Conservation (phyloP, 1,140 invertebrate species). For the Psix sp. region DNA sequence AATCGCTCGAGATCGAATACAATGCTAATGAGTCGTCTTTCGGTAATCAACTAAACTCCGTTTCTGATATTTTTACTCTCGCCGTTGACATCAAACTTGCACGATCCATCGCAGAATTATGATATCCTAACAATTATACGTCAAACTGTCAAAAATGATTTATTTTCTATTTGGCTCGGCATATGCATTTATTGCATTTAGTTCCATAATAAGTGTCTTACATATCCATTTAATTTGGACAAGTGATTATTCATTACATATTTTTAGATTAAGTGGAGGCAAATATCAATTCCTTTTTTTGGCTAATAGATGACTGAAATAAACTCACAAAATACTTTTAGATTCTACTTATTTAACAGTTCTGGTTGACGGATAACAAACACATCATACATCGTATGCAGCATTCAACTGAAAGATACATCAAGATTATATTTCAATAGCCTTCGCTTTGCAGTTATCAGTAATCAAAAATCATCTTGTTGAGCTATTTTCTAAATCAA, state of each 20-base stretch:
- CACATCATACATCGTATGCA: conserved; percentile 48
- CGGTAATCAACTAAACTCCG: conserved; percentile 54
- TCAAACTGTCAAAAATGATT: conserved; percentile 61
- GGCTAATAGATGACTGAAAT: conserved; percentile 53
- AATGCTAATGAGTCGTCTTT: conserved; percentile 59
- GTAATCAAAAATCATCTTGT: conserved; percentile 42
- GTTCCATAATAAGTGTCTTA: conserved; percentile 59
- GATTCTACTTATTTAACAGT: conserved; percentile 44
- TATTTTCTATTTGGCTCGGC: conserved; percentile 58
- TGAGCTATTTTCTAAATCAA: too few species aligned
- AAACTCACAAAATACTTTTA: conserved; percentile 37
- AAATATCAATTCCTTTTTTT: conserved; percentile 39
- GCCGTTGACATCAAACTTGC: conserved; percentile 57
- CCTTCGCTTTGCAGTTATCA: conserved; percentile 50
- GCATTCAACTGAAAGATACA: conserved; percentile 49
- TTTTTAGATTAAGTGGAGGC: conserved; percentile 35
- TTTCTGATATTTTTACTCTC: conserved; percentile 55
- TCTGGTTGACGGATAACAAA: conserved; percentile 51
- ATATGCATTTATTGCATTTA: conserved; percentile 56
- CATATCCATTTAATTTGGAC: conserved; percentile 59
- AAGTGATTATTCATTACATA: conserved; percentile 60
- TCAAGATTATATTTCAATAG: conserved; percentile 56
- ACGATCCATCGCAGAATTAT: conserved; percentile 50
- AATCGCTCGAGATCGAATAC: conserved; percentile 47
- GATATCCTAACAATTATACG: conserved; percentile 57